Conservation (phyloP, 2,113 vertebrate species). For the Cathartes aura region DNA sequence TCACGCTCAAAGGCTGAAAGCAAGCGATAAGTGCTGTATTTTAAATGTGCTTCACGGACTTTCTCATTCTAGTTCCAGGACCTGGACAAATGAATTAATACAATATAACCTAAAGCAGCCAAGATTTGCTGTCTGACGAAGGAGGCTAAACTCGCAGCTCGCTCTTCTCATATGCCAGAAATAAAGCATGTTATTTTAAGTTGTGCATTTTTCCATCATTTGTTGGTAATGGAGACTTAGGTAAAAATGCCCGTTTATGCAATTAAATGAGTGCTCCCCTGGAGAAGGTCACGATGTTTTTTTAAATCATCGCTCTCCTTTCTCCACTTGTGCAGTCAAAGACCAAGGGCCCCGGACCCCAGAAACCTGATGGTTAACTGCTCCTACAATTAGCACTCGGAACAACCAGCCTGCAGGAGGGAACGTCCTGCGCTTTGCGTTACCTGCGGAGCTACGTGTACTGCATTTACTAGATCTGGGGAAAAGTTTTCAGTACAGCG, state of each 20-base stretch:
- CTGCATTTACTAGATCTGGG: not conserved
- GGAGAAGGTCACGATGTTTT: not conserved
- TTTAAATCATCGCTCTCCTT: not conserved
- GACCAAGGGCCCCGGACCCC: not conserved
- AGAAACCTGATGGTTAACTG: not conserved
- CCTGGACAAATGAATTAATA: not conserved
- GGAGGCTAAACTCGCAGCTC: not conserved
- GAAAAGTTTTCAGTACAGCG: not conserved
- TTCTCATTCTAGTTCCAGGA: not conserved
- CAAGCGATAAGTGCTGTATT: not conserved
- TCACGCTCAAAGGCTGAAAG: not conserved
- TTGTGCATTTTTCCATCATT: not conserved
- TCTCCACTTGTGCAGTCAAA: not conserved
- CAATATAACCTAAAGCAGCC: not conserved
- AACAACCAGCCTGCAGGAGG: not conserved
- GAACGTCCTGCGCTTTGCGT: accelerated
- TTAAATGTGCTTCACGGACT: not conserved
- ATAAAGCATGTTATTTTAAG: not conserved
- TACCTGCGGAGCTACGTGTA: not conserved
- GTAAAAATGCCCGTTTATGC: not conserved
- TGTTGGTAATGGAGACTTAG: not conserved
- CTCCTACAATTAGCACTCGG: not conserved
- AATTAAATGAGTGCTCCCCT: not conserved
- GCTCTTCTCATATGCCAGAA: not conserved
- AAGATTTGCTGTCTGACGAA: not conserved